Evolutionary conservation across 2,113 vertebrate genomes (phyloP).

Genomic region (Oreochromis spilurus): DNA sequence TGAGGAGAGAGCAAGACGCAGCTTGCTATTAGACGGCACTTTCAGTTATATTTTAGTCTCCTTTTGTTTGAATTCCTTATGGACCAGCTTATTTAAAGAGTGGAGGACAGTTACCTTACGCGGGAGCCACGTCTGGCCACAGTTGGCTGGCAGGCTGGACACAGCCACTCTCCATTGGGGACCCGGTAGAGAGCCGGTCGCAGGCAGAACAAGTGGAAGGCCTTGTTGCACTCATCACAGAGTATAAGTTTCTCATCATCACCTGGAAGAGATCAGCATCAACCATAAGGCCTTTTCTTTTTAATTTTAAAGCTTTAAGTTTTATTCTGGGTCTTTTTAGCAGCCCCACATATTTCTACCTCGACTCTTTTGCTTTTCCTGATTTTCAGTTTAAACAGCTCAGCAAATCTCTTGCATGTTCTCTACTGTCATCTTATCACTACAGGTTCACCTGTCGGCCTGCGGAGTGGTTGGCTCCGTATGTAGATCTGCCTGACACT

Average conservation of each 20-base stretch:
- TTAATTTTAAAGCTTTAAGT: neutral
- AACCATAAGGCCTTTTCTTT: neutral
- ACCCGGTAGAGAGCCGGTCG: slow-evolving; percentile 89
- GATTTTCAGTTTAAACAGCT: neutral
- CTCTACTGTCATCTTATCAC: neutral
- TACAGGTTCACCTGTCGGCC: slow-evolving; percentile 33
- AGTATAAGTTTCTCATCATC: slow-evolving; percentile 96
- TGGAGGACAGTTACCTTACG: slow-evolving; percentile 74
- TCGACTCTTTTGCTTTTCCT: neutral
- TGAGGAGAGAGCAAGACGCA: neutral
- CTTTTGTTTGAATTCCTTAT: neutral
- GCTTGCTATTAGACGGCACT: neutral
- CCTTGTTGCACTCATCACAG: slow-evolving; percentile 97
- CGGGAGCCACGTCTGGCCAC: slow-evolving; percentile 84
- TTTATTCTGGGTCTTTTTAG: neutral
- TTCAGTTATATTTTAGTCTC: neutral
- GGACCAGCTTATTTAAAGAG: neutral
- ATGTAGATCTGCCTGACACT: slow-evolving; percentile 52
- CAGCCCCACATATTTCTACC: neutral
- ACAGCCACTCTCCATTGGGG: slow-evolving; percentile 91
- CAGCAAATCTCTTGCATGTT: neutral
- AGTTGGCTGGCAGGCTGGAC: slow-evolving; percentile 91
- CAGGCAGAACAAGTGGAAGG: slow-evolving; percentile 96
- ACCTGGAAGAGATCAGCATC: slow-evolving; percentile 61
- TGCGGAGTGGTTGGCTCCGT: neutral